Conservation (phyloP, 2,113 vertebrate species). For the Elachura formosa region DNA sequence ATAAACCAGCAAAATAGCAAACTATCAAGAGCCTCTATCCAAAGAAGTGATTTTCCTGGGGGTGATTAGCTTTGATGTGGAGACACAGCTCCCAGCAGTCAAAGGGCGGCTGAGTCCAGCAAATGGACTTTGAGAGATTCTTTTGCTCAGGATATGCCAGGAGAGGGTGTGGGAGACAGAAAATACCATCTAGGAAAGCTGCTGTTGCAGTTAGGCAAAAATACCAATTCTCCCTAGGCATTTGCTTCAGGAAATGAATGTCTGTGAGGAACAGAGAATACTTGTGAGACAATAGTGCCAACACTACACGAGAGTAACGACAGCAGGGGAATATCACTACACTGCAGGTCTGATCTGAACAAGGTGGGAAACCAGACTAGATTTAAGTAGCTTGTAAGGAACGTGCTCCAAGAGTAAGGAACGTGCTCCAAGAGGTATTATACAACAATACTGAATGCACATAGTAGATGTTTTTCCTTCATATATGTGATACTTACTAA, state of each 20-base stretch:
- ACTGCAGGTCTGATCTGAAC: not conserved
- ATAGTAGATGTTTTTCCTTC: not conserved
- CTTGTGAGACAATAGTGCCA: not conserved
- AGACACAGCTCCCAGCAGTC: not conserved
- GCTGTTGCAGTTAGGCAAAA: not conserved
- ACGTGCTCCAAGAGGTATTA: not conserved
- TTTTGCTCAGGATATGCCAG: not conserved
- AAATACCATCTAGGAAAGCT: not conserved
- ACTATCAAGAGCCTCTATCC: not conserved
- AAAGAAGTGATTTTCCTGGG: not conserved
- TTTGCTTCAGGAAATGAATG: not conserved
- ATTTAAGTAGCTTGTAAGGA: not conserved
- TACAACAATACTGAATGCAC: too few relatives aligned
- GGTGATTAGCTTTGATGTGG: not conserved
- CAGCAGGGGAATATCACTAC: rapidly evolving
- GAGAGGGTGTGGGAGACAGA: not conserved
- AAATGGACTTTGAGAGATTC: not conserved
- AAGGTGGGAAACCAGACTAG: not conserved
- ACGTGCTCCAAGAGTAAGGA: not conserved
- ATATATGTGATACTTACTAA: not conserved
- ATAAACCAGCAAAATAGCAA: not conserved
- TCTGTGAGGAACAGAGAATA: not conserved
- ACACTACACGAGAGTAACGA: rapidly evolving
- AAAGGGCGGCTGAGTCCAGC: not conserved
- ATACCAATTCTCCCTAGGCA: not conserved